Conservation (phyloP, 1,140 invertebrate species). For the Pogonomyrmex barbatus region DNA sequence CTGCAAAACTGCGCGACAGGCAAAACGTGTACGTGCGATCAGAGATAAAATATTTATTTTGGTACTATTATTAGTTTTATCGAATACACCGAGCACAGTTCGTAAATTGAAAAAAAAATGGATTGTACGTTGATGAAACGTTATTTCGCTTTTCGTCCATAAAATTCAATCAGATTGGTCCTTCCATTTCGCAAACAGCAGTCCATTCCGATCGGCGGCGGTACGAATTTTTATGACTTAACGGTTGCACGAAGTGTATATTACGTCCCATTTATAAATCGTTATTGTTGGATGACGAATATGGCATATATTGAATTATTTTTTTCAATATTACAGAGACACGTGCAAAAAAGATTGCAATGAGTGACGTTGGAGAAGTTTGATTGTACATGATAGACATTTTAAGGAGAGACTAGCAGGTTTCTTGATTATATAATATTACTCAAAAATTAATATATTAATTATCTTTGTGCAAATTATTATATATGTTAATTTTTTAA, state of each 20-base stretch:
- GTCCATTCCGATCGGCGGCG: not conserved
- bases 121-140: constrained; percentile 22
- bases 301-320: not conserved
- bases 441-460: constrained; percentile 1
- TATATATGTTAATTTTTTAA: not conserved
- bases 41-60: constrained; percentile 39
- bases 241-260: not conserved
- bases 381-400: not conserved
- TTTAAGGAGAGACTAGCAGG: not conserved
- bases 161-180: constrained; percentile 13
- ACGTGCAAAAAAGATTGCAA: not conserved
- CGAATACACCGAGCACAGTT: not conserved
- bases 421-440: not conserved
- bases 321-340: not conserved
- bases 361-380: not conserved
- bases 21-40: not conserved
- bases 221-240: constrained; percentile 28
- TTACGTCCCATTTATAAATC: constrained; percentile 11
- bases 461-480: not conserved
- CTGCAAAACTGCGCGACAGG: not conserved
- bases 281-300: not conserved
- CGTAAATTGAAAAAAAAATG: constrained; percentile 32
- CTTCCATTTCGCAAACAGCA: not conserved
- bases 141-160: constrained; percentile 37
- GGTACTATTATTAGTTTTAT: constrained; percentile 39